Evolutionary conservation across 1,140 invertebrate species (phyloP), one percentile per base, ranked within the genome.

Genomic region (Lepeophtheirus salmonis): DNA sequence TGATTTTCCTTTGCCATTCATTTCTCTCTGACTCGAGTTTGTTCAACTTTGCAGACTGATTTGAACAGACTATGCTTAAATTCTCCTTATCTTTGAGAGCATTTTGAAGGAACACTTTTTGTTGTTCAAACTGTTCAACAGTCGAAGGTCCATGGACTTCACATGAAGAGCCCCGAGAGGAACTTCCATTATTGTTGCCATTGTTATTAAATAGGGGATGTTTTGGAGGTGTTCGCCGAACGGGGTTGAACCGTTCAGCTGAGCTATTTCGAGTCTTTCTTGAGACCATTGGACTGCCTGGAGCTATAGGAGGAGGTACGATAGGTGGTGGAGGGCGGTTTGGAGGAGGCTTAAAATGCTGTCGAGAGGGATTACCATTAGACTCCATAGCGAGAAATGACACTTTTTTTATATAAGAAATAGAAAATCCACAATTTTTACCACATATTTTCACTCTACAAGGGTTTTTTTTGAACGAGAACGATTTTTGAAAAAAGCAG

Each of bases 1-100:
- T 61, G 18, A 61, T 61, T 25, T 61, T 61, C 50, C 25, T 53
- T 25, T 61, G 59, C 21, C 49, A 61, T 18, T 61, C 59, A 48
- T 16, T 52, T 23, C 59, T 52, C 51, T 61, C 59, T 20, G 18
- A 1, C 17, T 61, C 59, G 3, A 61, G 59, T 18, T 55, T 61
- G 17, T 12, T 17, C 2, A 61, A 16, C 24, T 61, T 61, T 48
- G 10, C 22, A 3, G 48, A 14, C 50, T 61, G 59, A 25, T 25
- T 61, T 3, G 24, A 16, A 17, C 17, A 17, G n/a, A 53, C 21
- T 16, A 20, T 14, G 1, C 16, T 48, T 4, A 61, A 25, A 20
- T 61, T 22, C 50, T 61, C 59, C 50, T 61, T 61, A 14, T 61
- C 59, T 22, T 50, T 53, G 25, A 57, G 26, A 17, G 26, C 55